Evolutionary conservation across 2,888 invertebrate genomes (phyloP).

Genomic region (Drosophila formosana): DNA sequence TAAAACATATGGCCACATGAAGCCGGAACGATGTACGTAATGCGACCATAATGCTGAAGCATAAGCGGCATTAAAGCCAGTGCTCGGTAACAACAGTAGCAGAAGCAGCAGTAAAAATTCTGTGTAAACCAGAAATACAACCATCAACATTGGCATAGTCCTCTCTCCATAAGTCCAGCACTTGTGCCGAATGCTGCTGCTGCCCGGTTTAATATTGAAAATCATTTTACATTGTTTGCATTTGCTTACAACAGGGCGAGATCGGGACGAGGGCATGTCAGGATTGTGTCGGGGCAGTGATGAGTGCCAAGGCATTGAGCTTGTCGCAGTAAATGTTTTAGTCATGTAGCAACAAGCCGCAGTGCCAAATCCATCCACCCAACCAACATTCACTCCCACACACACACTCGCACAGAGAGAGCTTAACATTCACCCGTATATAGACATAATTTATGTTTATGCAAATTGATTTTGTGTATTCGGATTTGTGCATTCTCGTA

Average conservation of each 20-base stretch:
- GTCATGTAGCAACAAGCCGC: slow-evolving; percentile 76
- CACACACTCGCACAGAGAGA: slow-evolving; percentile 3
- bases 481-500: slow-evolving; percentile 10
- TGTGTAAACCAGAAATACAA: slow-evolving; percentile 16
- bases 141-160: slow-evolving; percentile 29
- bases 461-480: slow-evolving; percentile 57
- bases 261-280: neutral
- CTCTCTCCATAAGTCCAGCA: slow-evolving; percentile 36
- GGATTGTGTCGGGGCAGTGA: slow-evolving; percentile 18
- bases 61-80: slow-evolving; percentile 51
- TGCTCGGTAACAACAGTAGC: slow-evolving; percentile 2
- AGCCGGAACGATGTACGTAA: slow-evolving; percentile 41
- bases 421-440: slow-evolving; percentile 23
- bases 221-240: slow-evolving; percentile 75
- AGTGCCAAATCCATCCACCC: slow-evolving; percentile 41
- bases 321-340: slow-evolving; percentile 74
- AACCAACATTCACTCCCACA: slow-evolving; percentile 4
- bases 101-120: slow-evolving; percentile 39
- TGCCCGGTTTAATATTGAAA: slow-evolving; percentile 66
- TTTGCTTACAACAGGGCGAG: slow-evolving; percentile 41
- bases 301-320: slow-evolving; percentile 60
- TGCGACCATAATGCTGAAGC: slow-evolving; percentile 58
- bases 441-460: slow-evolving; percentile 60
- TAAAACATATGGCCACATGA: slow-evolving; percentile 51
- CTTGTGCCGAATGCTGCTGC: slow-evolving; percentile 22